Percentiles rank a stretch among this genome's conserved stretches.
Conservation (phyloP, 2,888 invertebrate species). For the Troides helena region DNA sequence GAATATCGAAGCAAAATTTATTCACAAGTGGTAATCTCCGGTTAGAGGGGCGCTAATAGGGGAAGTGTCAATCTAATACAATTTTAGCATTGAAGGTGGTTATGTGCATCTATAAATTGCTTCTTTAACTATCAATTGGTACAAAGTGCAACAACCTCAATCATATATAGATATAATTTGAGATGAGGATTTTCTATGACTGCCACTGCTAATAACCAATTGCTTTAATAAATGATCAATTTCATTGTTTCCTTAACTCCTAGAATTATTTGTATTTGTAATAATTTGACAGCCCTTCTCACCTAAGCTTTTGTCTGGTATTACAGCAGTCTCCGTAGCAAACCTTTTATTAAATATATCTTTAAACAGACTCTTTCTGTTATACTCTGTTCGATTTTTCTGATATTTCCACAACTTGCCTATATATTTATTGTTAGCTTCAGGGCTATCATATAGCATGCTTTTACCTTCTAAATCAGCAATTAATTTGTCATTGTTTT, state of each 20-base stretch:
- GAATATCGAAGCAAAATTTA: not conserved
- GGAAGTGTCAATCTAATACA: not conserved
- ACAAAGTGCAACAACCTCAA: not conserved
- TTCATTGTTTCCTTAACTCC: not conserved
- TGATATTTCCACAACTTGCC: conserved; percentile 62
- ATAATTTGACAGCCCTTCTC: conserved; percentile 27
- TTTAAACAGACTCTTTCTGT: conserved; percentile 56
- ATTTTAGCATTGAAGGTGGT: not conserved
- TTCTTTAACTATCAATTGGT: not conserved
- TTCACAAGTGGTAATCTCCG: not conserved
- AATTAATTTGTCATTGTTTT: conserved; percentile 72
- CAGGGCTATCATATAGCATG: conserved; percentile 56
- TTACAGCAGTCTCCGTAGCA: conserved; percentile 46
- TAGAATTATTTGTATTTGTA: not conserved
- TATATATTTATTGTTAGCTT: conserved; percentile 48
- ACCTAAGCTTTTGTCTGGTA: conserved; percentile 57
- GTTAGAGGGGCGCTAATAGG: conserved; percentile 1
- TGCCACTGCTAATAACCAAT: not conserved
- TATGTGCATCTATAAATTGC: not conserved
- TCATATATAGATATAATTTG: not conserved
- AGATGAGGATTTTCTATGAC: not conserved
- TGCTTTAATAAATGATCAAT: not conserved
- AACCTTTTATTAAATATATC: conserved; percentile 62
- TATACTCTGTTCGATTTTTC: conserved; percentile 50
- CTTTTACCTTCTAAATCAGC: conserved; percentile 67